These are phyloP conservation scores for Scolopax bukidnonensis DNA, from an alignment of 2,797 vertebrate species.

Conservation along the genomic window DNA sequence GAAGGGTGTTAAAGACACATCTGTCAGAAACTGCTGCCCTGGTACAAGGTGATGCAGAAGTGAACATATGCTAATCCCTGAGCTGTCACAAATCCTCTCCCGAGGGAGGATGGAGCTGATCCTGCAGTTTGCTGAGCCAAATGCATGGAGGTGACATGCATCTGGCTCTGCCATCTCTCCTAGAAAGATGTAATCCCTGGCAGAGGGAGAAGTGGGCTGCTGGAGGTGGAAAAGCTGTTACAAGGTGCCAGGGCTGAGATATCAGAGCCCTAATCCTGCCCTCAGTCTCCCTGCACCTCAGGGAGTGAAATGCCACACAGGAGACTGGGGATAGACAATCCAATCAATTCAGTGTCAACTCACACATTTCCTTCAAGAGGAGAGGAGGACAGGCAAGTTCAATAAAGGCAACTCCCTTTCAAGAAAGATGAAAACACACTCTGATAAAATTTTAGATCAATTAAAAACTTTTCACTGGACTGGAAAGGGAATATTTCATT, in stretches of 20 bases:
- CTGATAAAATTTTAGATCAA: background rate
- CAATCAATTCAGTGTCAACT: background rate
- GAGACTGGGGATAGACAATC: fast-evolving
- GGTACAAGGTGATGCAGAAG: background rate
- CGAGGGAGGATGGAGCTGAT: background rate
- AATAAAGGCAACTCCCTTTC: background rate
- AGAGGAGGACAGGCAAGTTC: background rate
- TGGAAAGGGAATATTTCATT: background rate
- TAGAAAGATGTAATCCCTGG: background rate
- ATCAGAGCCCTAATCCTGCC: background rate
- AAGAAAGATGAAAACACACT: background rate
- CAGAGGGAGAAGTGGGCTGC: background rate
- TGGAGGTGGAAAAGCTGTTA: background rate
- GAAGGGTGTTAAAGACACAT: background rate
- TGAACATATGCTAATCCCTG: background rate
- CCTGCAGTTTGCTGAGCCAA: background rate
- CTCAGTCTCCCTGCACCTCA: background rate
- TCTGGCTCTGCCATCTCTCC: background rate
- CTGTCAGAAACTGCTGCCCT: background rate
- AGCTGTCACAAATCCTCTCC: background rate
- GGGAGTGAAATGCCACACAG: background rate
- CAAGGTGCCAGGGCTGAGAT: background rate
- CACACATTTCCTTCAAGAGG: fast-evolving
- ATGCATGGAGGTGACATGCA: fast-evolving
- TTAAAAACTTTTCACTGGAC: background rate